Percentiles rank a stretch among this genome's conserved stretches.
phyloP scores from a whole-genome alignment of 2,888 invertebrate species.

The Drosophila vallismaia region DNA sequence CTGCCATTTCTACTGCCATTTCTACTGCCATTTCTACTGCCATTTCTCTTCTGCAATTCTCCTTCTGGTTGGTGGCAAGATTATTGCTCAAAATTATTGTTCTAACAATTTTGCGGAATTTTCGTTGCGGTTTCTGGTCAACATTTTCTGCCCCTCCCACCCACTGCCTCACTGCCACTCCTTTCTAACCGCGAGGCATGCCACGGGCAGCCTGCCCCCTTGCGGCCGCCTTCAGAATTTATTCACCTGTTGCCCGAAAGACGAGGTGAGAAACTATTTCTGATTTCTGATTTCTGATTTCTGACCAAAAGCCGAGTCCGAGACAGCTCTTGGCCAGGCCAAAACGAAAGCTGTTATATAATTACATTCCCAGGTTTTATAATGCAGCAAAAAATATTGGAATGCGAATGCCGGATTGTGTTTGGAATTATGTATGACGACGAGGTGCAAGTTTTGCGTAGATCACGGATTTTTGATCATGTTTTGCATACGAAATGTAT shows the following conservation, averaged over 20 bases:
- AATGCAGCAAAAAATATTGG: constrained; percentile 10
- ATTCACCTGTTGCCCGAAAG: constrained; percentile 23
- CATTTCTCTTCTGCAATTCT: constrained; percentile 21
- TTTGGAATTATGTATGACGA: constrained; percentile 35
- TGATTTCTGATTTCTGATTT: too few relatives aligned
- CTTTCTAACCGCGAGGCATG: constrained; percentile 23
- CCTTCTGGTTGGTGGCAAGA: constrained; percentile 2
- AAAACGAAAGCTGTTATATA: constrained; percentile 39
- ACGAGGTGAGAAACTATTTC: constrained; percentile 37
- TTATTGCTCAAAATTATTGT: constrained; percentile 33
- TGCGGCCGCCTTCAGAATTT: constrained; percentile 6
- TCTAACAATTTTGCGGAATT: constrained; percentile 33
- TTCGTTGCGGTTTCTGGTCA: constrained; percentile 42
- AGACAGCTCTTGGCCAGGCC: too few relatives aligned
- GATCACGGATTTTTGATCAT: constrained; percentile 42
- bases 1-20: not conserved
- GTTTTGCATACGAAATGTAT: constrained; percentile 70
- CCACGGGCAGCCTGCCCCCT: not conserved
- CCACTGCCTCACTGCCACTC: not conserved
- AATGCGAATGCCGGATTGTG: constrained; percentile 3
- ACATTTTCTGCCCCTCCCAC: constrained; percentile 5
- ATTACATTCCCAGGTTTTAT: constrained; percentile 17
- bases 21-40: constrained; percentile 14
- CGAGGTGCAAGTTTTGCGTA: constrained; percentile 23
- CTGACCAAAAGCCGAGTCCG: constrained; percentile 15